Percentiles rank a stretch among this genome's conserved stretches.
Conservation (phyloP, 1,140 invertebrate species). For the Argopecten irradians region DNA sequence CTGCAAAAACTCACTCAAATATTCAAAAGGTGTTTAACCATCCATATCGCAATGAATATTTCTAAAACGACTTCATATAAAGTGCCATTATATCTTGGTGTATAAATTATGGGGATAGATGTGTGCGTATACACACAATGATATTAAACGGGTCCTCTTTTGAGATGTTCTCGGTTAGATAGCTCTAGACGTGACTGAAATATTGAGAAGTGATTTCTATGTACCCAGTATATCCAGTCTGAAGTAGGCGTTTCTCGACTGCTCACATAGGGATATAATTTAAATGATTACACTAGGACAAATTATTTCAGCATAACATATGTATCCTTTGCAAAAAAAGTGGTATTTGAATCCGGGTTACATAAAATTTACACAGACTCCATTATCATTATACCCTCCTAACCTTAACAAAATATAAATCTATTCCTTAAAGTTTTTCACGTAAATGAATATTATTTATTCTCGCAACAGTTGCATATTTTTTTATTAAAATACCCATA, state of each 20-base stretch:
- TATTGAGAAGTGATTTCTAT: not conserved
- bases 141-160: not conserved
- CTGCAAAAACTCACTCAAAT: not conserved
- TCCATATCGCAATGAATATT: not conserved
- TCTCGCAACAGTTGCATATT: no score
- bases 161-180: not conserved
- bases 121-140: not conserved
- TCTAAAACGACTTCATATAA: not conserved
- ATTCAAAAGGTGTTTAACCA: not conserved
- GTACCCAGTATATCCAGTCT: not conserved
- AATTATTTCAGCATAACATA: no score
- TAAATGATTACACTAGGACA: not conserved
- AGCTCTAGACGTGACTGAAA: not conserved
- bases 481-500: no score
- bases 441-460: no score
- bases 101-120: constrained; percentile 2
- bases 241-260: not conserved
- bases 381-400: no score
- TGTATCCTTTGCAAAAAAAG: no score
- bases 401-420: no score
- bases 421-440: no score
- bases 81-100: not conserved
- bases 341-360: no score
- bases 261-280: not conserved
- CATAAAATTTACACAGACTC: no score